Base-by-base conservation (phyloP, 2,888 invertebrate species). In the Cryptus viduatorius region DNA sequence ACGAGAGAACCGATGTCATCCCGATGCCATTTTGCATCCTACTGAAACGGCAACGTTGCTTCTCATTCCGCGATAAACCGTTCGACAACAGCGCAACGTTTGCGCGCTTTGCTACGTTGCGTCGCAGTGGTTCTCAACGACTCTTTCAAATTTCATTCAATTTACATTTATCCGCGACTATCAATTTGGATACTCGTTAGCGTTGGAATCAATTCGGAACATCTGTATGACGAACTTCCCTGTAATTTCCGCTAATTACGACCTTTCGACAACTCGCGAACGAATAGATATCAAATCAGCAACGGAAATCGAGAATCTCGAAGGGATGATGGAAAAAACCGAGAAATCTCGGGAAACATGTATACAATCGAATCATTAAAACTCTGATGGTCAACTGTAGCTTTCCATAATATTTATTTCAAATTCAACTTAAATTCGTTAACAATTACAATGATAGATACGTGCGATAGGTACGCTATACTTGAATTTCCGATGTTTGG, bases 21-120 rank as follows among this genome's bases (percentile, higher is more conserved):
- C 85, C 77, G 79, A 77, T 86, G 86, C 86, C 87, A 87, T 87
- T 83, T 87, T 85, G 73, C 83, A 71, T 82, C 56, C 72, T 76
- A 85, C 85, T 80, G 80, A 79, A 69, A 65, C 78, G 81, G 79
- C 86, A 85, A 85, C 82, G 50, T 76, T 67, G 81, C 81, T 37
- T 37, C 56, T 56, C n/a, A 29, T 46, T 24, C 7, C 37, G 29
- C 53, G 64, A 44, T 44, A 24, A 44, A 29, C 12, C 29, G 24
- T 12, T 24, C 0, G 61, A 53, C 75, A 68, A 82, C 81, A 44
- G 75, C 76, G 71, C 50, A 24, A 24, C 24, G 72, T 19, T 76
- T 61, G 46, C 44, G 24, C 72, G 16, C 24, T 24, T 37, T 37
- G 46, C 69, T 77, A 73, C 80, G 77, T 68, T 67, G 78, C 65